Base-by-base conservation (phyloP, 2,888 invertebrate species). In the Frankliniella intonsa region DNA sequence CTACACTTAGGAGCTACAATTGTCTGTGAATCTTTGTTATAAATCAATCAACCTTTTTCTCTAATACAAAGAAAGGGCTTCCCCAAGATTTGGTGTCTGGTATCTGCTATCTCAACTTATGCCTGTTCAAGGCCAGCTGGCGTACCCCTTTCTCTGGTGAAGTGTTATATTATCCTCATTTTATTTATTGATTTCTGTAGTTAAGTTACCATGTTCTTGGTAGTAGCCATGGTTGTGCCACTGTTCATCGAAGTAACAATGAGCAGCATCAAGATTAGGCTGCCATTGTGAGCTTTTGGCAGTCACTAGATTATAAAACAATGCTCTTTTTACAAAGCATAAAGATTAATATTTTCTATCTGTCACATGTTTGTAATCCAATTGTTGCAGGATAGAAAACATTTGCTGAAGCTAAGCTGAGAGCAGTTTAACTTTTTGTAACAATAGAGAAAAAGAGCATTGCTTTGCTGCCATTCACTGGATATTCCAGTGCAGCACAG, bases 221-320 rank as follows among this genome's bases (percentile, higher is more conserved):
- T 76, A 76, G n/a, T 25, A n/a, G 69, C 69, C 69, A 76, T 76
- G 69, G 69, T 76, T 76, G 69, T 76, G 69, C 69, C 69, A 76
- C 69, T 76, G 69, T 76, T 76, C 25, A 76, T 76, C 22, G 25
- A 8, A 76, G 25, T 10, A 76, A 11, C 25, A 25, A 76, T 76
- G 69, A 25, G 25, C 69, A 76, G 69, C 25, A 76, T 11, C 12
- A 76, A 25, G 69, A 22, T 25, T 38, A 5, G 5, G 69, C 25
- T 76, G 69, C 62, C 38, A 38, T 55, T 19, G 55, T 55, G 55
- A 76, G 69, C 25, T 76, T 76, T 25, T 25, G 69, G 69, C 69
- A 76, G 69, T 25, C 38, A 76, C 69, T 76, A 38, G 38, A 38
- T 38, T 38, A 38, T 38, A 25, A 76, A 76, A 76, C 69, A 22